Conservation (phyloP, 2,888 invertebrate species). For the Oscheius sp. region DNA sequence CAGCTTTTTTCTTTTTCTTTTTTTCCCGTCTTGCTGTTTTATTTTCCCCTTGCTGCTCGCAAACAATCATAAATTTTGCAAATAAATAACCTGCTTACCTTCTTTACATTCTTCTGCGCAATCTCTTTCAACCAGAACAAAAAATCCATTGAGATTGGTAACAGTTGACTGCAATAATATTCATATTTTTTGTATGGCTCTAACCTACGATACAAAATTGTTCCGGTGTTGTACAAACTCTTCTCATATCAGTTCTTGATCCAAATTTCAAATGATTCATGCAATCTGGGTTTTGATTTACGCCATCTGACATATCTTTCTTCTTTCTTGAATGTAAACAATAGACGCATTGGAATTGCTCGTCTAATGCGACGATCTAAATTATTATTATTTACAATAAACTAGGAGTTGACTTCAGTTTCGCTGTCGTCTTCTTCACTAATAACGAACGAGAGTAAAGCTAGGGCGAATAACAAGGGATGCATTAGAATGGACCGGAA, state of each 20-base stretch:
- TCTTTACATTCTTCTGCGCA: constrained; percentile 62
- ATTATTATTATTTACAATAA: too few relatives aligned
- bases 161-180: constrained; percentile 58
- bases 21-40: too few relatives aligned
- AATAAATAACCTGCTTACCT: too few relatives aligned
- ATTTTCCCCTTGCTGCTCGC: too few relatives aligned
- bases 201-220: constrained; percentile 54
- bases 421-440: neutral
- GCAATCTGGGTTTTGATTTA: constrained; percentile 61
- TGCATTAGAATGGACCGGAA: constrained; percentile 32
- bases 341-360: constrained; percentile 55
- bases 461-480: neutral
- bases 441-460: neutral
- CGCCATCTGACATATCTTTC: constrained; percentile 56
- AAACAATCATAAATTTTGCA: too few relatives aligned
- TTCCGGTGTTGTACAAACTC: constrained; percentile 54
- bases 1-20: too few relatives aligned
- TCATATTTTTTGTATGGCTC: neutral
- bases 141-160: constrained; percentile 67
- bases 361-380: constrained; percentile 29
- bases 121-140: constrained; percentile 64
- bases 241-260: constrained; percentile 54
- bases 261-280: constrained; percentile 62
- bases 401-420: neutral
- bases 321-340: constrained; percentile 60